Conservation (phyloP, 1,140 invertebrate species). For the Scylla paramamosain region DNA sequence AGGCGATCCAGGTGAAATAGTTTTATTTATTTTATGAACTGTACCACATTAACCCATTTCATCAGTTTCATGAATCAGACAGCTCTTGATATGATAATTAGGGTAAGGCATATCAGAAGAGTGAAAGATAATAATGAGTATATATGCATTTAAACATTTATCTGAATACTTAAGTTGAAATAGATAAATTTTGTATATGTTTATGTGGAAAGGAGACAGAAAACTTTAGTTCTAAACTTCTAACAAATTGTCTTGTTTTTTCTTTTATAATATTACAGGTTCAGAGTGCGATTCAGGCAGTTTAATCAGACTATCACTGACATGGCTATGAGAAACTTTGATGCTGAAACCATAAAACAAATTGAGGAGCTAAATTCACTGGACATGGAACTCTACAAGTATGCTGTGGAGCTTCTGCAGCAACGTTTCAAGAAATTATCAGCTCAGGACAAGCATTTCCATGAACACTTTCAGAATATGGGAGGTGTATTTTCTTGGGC, state of each 20-base stretch:
- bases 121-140: no score
- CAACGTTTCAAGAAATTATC: conserved; percentile 90
- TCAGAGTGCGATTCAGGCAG: conserved; percentile 81
- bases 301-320: conserved; percentile 93
- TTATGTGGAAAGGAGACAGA: no score
- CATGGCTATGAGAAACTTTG: conserved; percentile 87
- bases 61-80: no score
- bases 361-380: conserved; percentile 92
- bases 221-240: background rate
- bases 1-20: no score
- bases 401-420: conserved; percentile 93
- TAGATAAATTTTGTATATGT: no score
- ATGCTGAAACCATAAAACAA: conserved; percentile 86
- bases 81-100: no score
- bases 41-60: no score
- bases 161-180: no score
- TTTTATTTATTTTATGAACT: no score
- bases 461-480: conserved; percentile 82
- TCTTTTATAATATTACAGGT: conserved; percentile 61
- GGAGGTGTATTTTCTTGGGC: conserved; percentile 79
- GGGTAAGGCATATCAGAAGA: no score
- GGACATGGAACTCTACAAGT: conserved; percentile 96
- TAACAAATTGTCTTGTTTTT: background rate
- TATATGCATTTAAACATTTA: no score
- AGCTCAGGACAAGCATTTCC: conserved; percentile 89